Evolutionary conservation across 2,797 vertebrate genomes (phyloP).

Genomic region (Tapera naevia): DNA sequence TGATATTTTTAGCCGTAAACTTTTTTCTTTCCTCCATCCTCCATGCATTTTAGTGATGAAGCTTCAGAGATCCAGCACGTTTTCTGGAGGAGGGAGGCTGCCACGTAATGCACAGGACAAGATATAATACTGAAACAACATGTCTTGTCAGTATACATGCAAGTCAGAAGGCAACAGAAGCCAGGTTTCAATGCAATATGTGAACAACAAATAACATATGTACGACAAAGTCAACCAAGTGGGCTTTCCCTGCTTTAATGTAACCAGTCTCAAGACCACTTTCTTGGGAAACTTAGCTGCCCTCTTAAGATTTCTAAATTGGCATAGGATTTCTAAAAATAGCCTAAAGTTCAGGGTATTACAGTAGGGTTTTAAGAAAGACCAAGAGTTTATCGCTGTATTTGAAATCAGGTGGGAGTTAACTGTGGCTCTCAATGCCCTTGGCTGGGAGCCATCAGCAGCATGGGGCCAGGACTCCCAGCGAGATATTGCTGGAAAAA

Average conservation of each 20-base stretch:
- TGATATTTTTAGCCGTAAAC: constrained; percentile 21
- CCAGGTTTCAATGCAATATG: not conserved
- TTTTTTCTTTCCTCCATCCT: not conserved
- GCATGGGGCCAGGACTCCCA: not conserved
- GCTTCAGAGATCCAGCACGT: not conserved
- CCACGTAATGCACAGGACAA: not conserved
- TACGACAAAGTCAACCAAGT: not conserved
- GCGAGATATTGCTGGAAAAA: not conserved
- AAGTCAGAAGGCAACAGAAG: not conserved
- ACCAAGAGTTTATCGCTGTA: not conserved
- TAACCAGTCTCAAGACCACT: fast-evolving
- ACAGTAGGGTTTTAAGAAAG: not conserved
- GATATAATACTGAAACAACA: not conserved
- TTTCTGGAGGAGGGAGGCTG: not conserved
- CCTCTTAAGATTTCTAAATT: not conserved
- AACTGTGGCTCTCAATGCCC: not conserved
- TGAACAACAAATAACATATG: not conserved
- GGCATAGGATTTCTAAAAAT: not conserved
- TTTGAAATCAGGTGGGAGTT: not conserved
- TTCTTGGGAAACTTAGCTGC: not conserved
- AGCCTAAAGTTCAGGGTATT: not conserved
- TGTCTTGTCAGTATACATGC: not conserved
- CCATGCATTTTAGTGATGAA: not conserved
- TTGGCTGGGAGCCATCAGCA: not conserved
- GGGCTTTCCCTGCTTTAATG: fast-evolving